Evolutionary conservation across 2,888 invertebrate species (phyloP).

Genomic region (Pristionchus mayeri): DNA sequence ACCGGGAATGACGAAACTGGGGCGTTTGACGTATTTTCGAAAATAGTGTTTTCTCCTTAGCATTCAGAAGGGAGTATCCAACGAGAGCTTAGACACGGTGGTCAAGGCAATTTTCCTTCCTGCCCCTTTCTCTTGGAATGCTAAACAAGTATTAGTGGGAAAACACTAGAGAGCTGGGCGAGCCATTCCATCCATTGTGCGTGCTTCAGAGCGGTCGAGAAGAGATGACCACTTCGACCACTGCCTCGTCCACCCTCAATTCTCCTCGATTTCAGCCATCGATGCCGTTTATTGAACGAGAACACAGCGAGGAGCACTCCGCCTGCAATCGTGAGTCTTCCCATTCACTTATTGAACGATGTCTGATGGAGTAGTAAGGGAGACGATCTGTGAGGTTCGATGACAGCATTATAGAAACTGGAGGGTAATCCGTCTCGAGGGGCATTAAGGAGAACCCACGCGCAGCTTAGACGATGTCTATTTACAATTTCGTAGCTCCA

Average conservation of each 20-base stretch:
- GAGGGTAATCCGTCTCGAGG: not conserved
- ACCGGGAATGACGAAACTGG: not conserved
- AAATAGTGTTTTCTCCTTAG: not conserved
- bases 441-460: slow-evolving; percentile 7
- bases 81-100: not conserved
- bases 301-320: slow-evolving; percentile 41
- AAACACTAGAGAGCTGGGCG: not conserved
- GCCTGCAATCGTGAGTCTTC: not conserved
- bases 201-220: not conserved
- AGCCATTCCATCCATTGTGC: not conserved
- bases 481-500: slow-evolving; percentile 27
- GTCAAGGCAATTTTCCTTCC: not conserved
- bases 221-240: not conserved
- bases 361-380: not conserved
- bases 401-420: not conserved
- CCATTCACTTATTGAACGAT: not conserved
- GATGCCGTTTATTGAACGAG: slow-evolving; percentile 47
- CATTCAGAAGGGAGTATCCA: not conserved
- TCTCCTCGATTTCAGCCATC: slow-evolving; percentile 45
- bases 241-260: not conserved
- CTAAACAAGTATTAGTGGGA: not conserved
- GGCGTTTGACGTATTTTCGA: not conserved
- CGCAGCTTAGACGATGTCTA: not conserved
- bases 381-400: not conserved
- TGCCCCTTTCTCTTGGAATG: not conserved